Base-by-base conservation (phyloP, 1,140 invertebrate genomes). In the Steinernema feltiae region DNA sequence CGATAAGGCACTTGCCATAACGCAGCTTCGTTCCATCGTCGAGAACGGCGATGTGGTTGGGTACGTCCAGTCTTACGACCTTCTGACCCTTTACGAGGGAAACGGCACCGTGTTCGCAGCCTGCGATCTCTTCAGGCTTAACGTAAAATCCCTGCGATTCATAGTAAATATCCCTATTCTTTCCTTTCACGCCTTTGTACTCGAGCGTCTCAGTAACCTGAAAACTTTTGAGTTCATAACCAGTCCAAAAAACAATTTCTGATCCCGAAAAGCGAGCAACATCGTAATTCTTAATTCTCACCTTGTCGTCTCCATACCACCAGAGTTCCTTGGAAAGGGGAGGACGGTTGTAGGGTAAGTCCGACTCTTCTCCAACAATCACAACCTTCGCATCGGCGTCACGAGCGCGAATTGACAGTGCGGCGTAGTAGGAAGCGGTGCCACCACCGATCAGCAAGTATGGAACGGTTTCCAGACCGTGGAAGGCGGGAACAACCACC, bases 181-280 rank as follows among this genome's bases (percentile, higher is more conserved):
- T 90, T n/a, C 93, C 94, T 88, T 93, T 93, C 93, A 93, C 94
- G 85, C 94, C 92, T 81, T 91, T 92, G 83, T 95, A 95, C 73
- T 89, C 89, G 70, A 94, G 89, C 72, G 90, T 89, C 32, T 90
- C 87, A 15, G 88, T 83, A 30, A 46, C 41, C 41, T 46, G 41
- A 46, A 46, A 12, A 12, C 7, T 46, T 7, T 46, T 46, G 41
- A 46, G 41, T 46, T 7, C 7, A 46, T 46, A 46, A 46, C 7
- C 7, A 46, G n/a, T 46, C 41, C 7, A 46, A 46, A 46, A 46
- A 87, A n/a, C n/a, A n/a, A n/a, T n/a, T n/a, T n/a, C n/a, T n/a
- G n/a, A n/a, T n/a, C n/a, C n/a, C n/a, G n/a, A n/a, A n/a, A n/a
- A n/a, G n/a, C n/a, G n/a, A n/a, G n/a, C n/a, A n/a, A n/a, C n/a